Base-by-base conservation (phyloP, 2,888 invertebrate species). In the Athalia rosae region DNA sequence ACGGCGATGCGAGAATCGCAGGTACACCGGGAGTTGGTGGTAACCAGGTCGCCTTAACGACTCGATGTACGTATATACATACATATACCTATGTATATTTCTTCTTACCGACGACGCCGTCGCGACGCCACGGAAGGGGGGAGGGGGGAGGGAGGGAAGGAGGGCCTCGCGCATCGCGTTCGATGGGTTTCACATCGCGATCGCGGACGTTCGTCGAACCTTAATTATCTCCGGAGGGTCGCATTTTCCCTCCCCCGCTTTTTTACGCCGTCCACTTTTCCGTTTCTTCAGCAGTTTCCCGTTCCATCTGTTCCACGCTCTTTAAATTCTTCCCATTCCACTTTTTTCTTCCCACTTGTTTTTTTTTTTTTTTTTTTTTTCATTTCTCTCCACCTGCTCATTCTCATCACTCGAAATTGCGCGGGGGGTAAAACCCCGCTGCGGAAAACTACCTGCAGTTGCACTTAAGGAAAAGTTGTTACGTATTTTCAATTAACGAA, bases 181-280 rank as follows among this genome's bases (percentile, higher is more conserved):
- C 74, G 74, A 74, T 74, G 74, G 59, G 48, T 74, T 9, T 62
- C 13, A 6, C 41, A 64, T 64, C 41, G 48, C 48, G 61, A 28
- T 53, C 15, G 71, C 15, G 74, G 74, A 48, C 48, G 74, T 74
- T 74, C 48, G 74, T 74, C 74, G 74, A 62, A 62, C 74, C 61
- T 74, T 62, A 74, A 74, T 74, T 74, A 74, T 74, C 74, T 74
- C 74, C 61, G 74, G 61, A 61, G 74, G 74, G 74, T 74, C 50
- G 61, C 61, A 47, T 74, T 61, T 61, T 48, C 47, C 48, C 43
- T 73, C 15, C 71, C 43, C 7, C 64, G 11, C n/a, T 13, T 47
- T n/a, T 8, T 13, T 45, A 2, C 2, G 28, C 1, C 28, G 2
- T 28, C 28, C 28, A 28, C 28, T 28, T 28, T 28, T 2, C 28